A percentile compares a stretch with the other conserved stretches of the same genome.
Conservation (phyloP, 2,113 vertebrate genomes). For the Pachypanchax playfairii region DNA sequence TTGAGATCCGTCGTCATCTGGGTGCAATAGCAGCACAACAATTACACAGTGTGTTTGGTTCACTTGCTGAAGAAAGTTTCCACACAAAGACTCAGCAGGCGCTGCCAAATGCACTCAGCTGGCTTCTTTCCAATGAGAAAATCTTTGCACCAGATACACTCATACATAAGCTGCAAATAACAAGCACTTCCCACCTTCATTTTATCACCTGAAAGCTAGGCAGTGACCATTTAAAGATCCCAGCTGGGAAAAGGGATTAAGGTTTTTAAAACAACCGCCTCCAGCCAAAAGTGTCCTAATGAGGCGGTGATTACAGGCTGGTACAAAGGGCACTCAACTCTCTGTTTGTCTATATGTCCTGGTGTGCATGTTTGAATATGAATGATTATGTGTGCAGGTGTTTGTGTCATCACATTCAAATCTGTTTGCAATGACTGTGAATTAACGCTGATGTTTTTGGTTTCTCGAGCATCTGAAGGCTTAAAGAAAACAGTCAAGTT, state of each 20-base stretch:
- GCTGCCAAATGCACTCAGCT: constrained; percentile 69
- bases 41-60: constrained; percentile 66
- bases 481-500: background rate
- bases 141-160: constrained; percentile 50
- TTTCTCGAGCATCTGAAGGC: constrained; percentile 1
- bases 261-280: constrained; percentile 65
- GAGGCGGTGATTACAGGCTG: constrained; percentile 62
- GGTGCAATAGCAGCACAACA: constrained; percentile 53
- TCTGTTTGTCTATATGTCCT: constrained; percentile 23
- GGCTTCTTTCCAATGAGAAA: constrained; percentile 64
- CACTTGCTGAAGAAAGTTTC: constrained; percentile 60
- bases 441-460: background rate
- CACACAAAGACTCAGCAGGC: constrained; percentile 69
- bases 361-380: constrained; percentile 37
- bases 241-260: constrained; percentile 68
- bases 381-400: constrained; percentile 14
- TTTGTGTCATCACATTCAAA: constrained; percentile 7
- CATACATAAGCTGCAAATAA: constrained; percentile 35
- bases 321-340: constrained; percentile 40
- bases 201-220: constrained; percentile 68
- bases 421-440: constrained; percentile 5
- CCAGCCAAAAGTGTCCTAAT: constrained; percentile 65
- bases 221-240: constrained; percentile 53
- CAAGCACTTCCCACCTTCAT: constrained; percentile 45
- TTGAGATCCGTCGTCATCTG: constrained; percentile 57